Conservation (phyloP, 2,888 invertebrate species). For the Leucania comma region DNA sequence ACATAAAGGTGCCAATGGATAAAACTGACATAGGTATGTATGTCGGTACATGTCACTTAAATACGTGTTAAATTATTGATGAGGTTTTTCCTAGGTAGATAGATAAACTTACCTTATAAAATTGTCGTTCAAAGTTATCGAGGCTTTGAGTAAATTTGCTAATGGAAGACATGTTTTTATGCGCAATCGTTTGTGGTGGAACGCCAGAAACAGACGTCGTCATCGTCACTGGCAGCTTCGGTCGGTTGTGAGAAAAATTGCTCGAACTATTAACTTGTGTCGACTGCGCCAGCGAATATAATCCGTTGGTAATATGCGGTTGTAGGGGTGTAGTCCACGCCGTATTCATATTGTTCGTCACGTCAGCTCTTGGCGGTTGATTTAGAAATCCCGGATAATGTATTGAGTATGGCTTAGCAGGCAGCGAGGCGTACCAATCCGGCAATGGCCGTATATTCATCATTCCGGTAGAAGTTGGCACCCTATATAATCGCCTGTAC, state of each 20-base stretch:
- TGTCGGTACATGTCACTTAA: neutral
- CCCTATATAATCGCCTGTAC: constrained; percentile 8
- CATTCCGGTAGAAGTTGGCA: constrained; percentile 15
- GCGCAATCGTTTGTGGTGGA: constrained; percentile 18
- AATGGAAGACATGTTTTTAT: constrained; percentile 31
- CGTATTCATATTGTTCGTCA: constrained; percentile 24
- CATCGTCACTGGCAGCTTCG: constrained; percentile 30
- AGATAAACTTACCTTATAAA: constrained; percentile 65
- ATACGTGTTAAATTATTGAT: neutral
- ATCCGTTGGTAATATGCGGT: constrained; percentile 18
- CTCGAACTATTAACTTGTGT: constrained; percentile 40
- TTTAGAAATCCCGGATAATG: constrained; percentile 10
- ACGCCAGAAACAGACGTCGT: constrained; percentile 21
- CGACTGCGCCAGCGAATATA: constrained; percentile 22
- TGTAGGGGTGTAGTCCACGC: constrained; percentile 16
- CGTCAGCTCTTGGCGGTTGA: constrained; percentile 15
- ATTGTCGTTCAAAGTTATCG: constrained; percentile 64
- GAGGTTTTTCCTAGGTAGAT: neutral
- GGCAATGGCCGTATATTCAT: constrained; percentile 15
- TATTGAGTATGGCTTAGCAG: constrained; percentile 19
- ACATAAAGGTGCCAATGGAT: neutral
- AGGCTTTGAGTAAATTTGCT: constrained; percentile 58
- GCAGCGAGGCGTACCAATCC: constrained; percentile 10
- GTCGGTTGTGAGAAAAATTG: constrained; percentile 29
- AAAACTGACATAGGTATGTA: neutral